Percentiles rank a stretch among this genome's conserved stretches.
phyloP scores from a whole-genome alignment of 1,140 invertebrate species.

The Tetramorium parvispinum region DNA sequence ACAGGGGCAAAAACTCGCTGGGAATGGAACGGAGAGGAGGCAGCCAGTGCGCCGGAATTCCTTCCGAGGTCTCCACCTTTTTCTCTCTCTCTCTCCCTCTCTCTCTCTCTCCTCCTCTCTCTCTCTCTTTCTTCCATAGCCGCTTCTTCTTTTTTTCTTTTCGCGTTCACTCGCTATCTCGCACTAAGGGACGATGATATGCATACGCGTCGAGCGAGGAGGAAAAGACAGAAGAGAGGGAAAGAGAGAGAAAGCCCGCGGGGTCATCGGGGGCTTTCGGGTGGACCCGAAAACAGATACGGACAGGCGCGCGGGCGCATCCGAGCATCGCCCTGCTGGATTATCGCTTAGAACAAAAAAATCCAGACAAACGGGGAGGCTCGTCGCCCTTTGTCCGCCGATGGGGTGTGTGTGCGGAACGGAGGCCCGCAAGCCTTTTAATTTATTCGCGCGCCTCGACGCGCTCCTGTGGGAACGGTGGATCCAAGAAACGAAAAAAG shows the following conservation, averaged over 20 bases:
- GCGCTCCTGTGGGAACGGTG: constrained; percentile 59
- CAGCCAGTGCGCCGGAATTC: constrained; percentile 48
- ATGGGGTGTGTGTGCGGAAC: not conserved
- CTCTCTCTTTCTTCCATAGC: constrained; percentile 33
- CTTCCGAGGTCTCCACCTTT: constrained; percentile 54
- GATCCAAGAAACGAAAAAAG: constrained; percentile 45
- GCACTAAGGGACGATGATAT: constrained; percentile 67
- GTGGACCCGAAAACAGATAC: constrained; percentile 32
- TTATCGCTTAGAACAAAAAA: constrained; percentile 71
- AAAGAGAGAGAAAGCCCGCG: not conserved
- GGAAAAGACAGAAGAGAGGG: not conserved
- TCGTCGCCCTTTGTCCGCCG: not conserved
- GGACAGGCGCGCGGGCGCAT: constrained; percentile 61
- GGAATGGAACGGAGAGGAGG: constrained; percentile 60
- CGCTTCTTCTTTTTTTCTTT: constrained; percentile 54
- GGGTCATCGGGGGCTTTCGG: constrained; percentile 35
- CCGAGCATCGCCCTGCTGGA: constrained; percentile 66
- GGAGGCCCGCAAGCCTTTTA: constrained; percentile 47
- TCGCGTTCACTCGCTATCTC: not conserved
- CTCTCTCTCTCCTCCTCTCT: constrained; percentile 16
- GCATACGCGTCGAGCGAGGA: constrained; percentile 50
- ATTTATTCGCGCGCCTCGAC: constrained; percentile 67
- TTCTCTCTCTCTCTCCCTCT: constrained; percentile 8
- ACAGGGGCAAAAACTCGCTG: constrained; percentile 52
- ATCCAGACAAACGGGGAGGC: constrained; percentile 33